Conservation (phyloP, 2,888 invertebrate genomes). For the Saturnia japonica region DNA sequence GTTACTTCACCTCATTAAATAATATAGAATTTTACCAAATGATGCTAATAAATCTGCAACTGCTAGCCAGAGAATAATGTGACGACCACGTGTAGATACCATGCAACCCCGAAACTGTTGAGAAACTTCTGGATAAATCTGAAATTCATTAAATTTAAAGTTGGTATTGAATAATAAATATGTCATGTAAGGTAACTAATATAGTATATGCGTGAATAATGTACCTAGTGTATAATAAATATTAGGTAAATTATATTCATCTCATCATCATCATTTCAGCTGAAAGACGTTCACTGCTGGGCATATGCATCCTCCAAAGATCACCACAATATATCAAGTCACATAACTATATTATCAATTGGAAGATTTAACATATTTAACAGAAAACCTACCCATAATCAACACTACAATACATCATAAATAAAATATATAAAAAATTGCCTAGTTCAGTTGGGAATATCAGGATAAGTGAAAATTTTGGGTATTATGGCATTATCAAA, state of each 20-base stretch:
- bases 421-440: neutral
- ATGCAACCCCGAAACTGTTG: constrained; percentile 75
- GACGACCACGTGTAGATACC: constrained; percentile 84
- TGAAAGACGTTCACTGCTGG: no score
- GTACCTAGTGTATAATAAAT: neutral
- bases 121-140: constrained; percentile 83
- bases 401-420: neutral
- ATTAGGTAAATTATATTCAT: no score
- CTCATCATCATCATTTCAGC: no score
- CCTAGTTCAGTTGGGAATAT: no score
- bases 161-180: neutral
- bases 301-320: no score
- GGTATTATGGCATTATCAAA: no score
- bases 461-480: no score
- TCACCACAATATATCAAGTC: no score
- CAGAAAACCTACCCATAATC: neutral
- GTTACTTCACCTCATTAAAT: constrained; percentile 10
- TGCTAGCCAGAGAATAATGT: constrained; percentile 90
- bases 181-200: neutral
- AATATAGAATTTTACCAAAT: constrained; percentile 79
- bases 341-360: no score
- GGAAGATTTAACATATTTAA: no score
- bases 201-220: neutral
- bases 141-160: constrained; percentile 4
- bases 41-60: constrained; percentile 90